Evolutionary conservation across 2,797 vertebrate genomes (phyloP).

Genomic region (Cichlasoma orientale): DNA sequence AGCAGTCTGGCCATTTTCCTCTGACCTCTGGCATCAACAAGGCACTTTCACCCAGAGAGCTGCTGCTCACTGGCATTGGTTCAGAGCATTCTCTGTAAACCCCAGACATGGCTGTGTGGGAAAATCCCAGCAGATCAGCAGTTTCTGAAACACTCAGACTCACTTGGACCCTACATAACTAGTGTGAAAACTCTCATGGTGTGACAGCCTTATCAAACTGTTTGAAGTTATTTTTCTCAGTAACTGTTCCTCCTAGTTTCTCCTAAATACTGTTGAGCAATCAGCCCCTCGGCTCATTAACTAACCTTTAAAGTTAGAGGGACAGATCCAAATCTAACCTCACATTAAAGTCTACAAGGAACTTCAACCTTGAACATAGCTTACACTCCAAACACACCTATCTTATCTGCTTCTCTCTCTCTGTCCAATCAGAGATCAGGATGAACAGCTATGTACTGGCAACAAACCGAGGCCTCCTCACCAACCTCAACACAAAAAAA

Average conservation of each 20-base stretch:
- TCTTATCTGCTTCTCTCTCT: conserved; percentile 52
- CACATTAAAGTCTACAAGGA: conserved; percentile 33
- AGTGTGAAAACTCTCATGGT: background rate
- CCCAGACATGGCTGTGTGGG: background rate
- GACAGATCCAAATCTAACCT: conserved; percentile 29
- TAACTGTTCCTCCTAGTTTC: background rate
- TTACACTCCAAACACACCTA: conserved; percentile 58
- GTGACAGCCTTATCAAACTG: background rate
- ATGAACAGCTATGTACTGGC: background rate
- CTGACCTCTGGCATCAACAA: background rate
- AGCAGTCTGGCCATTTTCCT: background rate
- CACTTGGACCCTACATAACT: background rate
- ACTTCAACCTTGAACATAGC: conserved; percentile 45
- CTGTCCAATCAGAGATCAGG: conserved; percentile 33
- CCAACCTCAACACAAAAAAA: background rate
- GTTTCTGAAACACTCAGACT: background rate
- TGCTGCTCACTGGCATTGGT: background rate
- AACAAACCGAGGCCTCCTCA: background rate
- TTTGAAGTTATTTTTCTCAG: background rate
- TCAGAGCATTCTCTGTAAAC: background rate
- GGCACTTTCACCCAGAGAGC: background rate
- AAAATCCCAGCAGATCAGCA: background rate
- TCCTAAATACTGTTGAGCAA: background rate
- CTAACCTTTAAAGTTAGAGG: conserved; percentile 24
- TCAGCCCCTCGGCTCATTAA: conserved; percentile 1